Evolutionary conservation across 2,888 invertebrate species (phyloP), one percentile per base, ranked within the genome.

Genomic region (Dorcus hopei): DNA sequence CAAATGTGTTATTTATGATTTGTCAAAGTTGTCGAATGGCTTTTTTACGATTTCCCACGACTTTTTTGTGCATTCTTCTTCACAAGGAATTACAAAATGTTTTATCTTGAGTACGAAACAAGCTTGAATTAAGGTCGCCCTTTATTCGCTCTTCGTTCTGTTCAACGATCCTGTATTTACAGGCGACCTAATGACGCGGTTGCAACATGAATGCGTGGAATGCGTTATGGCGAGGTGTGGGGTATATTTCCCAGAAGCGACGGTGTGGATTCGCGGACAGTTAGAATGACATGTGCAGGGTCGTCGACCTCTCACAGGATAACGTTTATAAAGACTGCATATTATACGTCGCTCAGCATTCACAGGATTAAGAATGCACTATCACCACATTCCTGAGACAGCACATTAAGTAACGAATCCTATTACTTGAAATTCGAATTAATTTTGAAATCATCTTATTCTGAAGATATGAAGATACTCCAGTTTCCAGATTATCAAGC

Each of bases 171-270:
- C 51, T 51, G 56, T 56, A 56, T 56, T 56, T 58, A 58, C 58
- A 55, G 58, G 65, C 64, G 65, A 62, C 63, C 65, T 63, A 59
- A 64, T 61, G 67, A 65, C 64, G 66, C 63, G 66, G 61, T 64
- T 63, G 67, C 68, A 69, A 66, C 70, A 71, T 70, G 71, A 72
- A 72, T 73, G 74, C 70, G 59, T 65, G 70, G 72, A 72, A 73
- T 72, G 69, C 68, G 66, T 69, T 63, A 62, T 61, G 63, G 70
- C 72, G 72, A 73, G 73, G 74, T 75, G 74, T 73, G 76, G 77
- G 76, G 76, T 75, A 77, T 76, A 73, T 74, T 80, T 81, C 80
- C 77, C 77, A 76, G 80, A 80, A 81, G 81, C 77, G 80, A 78
- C 78, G 79, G 75, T 78, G 78, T 67, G 69, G 68, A 74, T 74